Base-by-base conservation (phyloP, 1,140 invertebrate genomes). In the Polypedilum vanderplanki region DNA sequence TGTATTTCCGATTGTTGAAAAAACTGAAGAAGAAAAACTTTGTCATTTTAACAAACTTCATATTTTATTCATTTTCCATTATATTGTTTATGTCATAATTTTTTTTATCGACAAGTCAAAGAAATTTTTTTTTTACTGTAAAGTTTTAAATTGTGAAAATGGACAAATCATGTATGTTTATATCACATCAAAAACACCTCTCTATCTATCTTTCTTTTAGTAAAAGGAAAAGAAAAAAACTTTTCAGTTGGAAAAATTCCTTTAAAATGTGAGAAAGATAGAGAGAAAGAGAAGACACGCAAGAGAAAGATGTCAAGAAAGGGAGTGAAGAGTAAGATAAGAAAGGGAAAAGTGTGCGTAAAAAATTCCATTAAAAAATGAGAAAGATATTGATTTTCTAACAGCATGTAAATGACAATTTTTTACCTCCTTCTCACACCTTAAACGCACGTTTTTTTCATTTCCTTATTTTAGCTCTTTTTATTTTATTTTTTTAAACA, bases 331-430 rank as follows among this genome's bases (percentile, higher is more conserved):
- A 57, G 12, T 4, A n/a, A 57, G 24, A 5, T 1, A 33, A 33
- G 15, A 57, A 57, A 57, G 4, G 8, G 15, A 15, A 57, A 57
- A 57, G 12, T 57, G 46, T 57, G 46, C 46, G 46, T 57, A 57
- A 57, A 57, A 57, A 57, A 57, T 15, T 57, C 46, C 46, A 57
- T 57, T 57, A 57, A 57, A 57, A 57, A 57, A 57, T 57, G 46
- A 57, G 46, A 57, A 57, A 57, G 46, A 57, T 57, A 57, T 57
- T 57, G 46, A 57, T 57, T 57, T 57, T 57, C n/a, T 15, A n/a
- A n/a, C 46, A 57, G 46, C 12, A 57, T 57, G 46, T 57, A 57
- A 57, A 57, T 57, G 46, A 57, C 46, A 57, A 57, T 57, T n/a
- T 57, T 57, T 57, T n/a, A 57, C 46, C 46, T 57, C n/a, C 46